These are phyloP conservation scores for Temnopleurus reevesii DNA, from an alignment of 53 echinoderm and acorn worm genomes.

Conservation along the genomic window DNA sequence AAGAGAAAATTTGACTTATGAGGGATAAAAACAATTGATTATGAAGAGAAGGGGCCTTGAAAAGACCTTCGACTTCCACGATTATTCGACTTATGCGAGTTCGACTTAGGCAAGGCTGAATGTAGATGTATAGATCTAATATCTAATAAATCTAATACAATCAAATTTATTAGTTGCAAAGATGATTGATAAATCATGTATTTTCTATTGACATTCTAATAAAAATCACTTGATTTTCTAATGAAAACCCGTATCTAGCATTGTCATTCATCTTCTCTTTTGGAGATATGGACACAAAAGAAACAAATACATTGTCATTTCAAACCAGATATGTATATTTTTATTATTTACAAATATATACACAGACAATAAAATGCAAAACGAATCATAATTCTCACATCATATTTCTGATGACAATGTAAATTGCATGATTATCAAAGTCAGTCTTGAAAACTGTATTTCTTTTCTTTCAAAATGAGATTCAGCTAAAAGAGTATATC, in stretches of 20 bases:
- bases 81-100: no score
- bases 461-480: neutral
- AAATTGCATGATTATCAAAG: neutral
- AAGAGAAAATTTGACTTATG: no score
- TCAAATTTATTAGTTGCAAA: neutral
- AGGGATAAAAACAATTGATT: no score
- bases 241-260: neutral
- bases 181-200: neutral
- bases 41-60: no score
- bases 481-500: neutral
- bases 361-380: neutral
- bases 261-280: no score
- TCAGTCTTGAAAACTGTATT: neutral
- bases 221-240: neutral
- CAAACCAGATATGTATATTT: conserved; percentile 20
- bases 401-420: neutral
- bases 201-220: neutral
- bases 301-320: neutral
- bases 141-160: no score
- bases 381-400: neutral
- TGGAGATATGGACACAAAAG: no score
- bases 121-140: no score
- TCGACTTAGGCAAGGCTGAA: no score
- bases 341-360: conserved; percentile 14
- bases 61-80: no score